Conservation (phyloP, 2,113 vertebrate species). For the Aspiorhynchus laticeps region DNA sequence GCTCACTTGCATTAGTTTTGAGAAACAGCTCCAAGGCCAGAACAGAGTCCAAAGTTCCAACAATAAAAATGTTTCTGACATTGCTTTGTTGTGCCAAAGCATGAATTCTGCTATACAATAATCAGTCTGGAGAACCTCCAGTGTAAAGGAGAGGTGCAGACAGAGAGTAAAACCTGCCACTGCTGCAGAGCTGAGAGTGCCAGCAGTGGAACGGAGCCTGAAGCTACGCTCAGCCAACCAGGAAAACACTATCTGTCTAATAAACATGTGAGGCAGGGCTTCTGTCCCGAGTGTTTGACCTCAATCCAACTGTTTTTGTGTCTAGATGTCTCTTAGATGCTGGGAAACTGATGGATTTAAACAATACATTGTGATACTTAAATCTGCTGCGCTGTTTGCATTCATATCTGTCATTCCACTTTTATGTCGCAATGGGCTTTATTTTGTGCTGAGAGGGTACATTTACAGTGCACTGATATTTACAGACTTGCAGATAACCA, state of each 20-base stretch:
- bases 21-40: background rate
- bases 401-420: background rate
- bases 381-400: background rate
- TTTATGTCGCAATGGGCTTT: constrained; percentile 20
- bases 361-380: constrained; percentile 30
- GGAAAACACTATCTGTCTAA: constrained; percentile 22
- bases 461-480: constrained; percentile 15
- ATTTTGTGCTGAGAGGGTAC: constrained; percentile 31
- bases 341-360: constrained; percentile 19
- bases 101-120: background rate
- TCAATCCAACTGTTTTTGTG: constrained; percentile 42
- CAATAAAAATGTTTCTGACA: background rate
- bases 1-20: background rate
- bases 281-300: constrained; percentile 17
- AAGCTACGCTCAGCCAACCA: constrained; percentile 18
- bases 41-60: constrained; percentile 10
- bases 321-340: constrained; percentile 2
- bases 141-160: constrained; percentile 43
- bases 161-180: constrained; percentile 17
- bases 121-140: background rate
- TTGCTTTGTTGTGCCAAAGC: background rate
- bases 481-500: constrained; percentile 5
- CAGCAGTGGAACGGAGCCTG: constrained; percentile 2
- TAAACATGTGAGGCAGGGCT: constrained; percentile 11
- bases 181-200: background rate